Base-by-base conservation (phyloP, 37 sponge, comb jelly and placozoan genomes). In the Lycopodina hypogea region DNA sequence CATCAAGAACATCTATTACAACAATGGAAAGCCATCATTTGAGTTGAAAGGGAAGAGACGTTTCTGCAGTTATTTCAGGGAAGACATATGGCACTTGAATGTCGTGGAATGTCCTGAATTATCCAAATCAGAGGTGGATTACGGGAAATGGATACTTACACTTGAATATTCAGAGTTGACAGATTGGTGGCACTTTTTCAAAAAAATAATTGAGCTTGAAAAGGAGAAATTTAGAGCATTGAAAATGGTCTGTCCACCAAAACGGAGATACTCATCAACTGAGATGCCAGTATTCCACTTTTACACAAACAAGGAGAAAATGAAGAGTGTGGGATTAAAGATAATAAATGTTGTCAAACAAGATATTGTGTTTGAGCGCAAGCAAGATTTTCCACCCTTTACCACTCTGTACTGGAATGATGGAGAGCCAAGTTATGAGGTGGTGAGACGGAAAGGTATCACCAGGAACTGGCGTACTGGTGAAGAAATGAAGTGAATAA, bases 11-110 rank as follows among this genome's bases (percentile, higher is more conserved):
- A 62, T 88, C 19, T 69, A 82, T 37, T 88, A 83, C 84, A 88
- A 88, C 39, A 78, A 78, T 65, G 89, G 89, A 30, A 57, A 88
- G 34, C 84, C 89, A 14, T 79, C 82, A 3, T 69, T 76, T 21
- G 42, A 3, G 23, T 28, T 23, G 34, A 42, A 78, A 76, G 67
- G 67, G 23, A 4, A 21, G 6, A 26, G 4, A 24, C 14, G 59
- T 24, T 2, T 21, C 26, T 21, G 18, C 14, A 21, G 3, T 18
- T 18, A 2, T 18, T 19, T 8, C 14, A 6, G 26, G 3, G 30
- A 66, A 17, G 67, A 66, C 37, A 34, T 36, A 17, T 66, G 67
- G 67, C 67, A 36, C 8, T 4, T 66, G 15, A 66, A 66, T 66
- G 37, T 32, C 3, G 67, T 66, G 37, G 26, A 66, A 35, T 21